Conservation (phyloP, 1,140 invertebrate species). For the Apocrypta bakeri region DNA sequence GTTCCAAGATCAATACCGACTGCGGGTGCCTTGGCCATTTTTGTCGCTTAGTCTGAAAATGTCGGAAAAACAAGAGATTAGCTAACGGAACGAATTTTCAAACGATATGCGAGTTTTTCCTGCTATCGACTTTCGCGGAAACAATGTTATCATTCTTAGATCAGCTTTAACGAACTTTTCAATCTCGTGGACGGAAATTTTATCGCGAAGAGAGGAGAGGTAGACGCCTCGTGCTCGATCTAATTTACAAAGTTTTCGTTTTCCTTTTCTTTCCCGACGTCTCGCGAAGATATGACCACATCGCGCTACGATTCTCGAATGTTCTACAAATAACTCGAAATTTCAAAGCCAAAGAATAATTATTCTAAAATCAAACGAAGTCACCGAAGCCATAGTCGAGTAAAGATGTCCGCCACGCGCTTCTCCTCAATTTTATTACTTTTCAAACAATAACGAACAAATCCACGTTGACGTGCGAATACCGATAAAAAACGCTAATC, state of each 20-base stretch:
- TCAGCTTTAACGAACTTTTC: too few species aligned
- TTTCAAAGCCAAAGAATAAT: neutral
- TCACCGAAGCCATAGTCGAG: neutral
- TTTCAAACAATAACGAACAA: too few species aligned
- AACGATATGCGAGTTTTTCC: neutral
- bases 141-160: too few species aligned
- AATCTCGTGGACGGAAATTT: too few species aligned
- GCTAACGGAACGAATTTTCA: too few species aligned
- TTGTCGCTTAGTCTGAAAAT: conserved; percentile 45
- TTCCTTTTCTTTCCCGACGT: neutral
- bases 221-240: neutral
- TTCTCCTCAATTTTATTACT: too few species aligned
- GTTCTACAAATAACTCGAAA: neutral
- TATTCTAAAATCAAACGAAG: neutral
- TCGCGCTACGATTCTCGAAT: neutral
- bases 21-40: conserved; percentile 87
- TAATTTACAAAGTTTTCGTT: neutral
- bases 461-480: too few species aligned
- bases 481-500: neutral
- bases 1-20: conserved; percentile 93
- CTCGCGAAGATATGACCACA: neutral
- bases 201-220: neutral
- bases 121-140: too few species aligned
- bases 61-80: neutral
- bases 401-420: neutral